Percentiles rank a stretch among this genome's conserved stretches.
These are phyloP conservation scores for Drosophila borborema DNA, from an alignment of 2,888 invertebrate species.

Conservation along the genomic window DNA sequence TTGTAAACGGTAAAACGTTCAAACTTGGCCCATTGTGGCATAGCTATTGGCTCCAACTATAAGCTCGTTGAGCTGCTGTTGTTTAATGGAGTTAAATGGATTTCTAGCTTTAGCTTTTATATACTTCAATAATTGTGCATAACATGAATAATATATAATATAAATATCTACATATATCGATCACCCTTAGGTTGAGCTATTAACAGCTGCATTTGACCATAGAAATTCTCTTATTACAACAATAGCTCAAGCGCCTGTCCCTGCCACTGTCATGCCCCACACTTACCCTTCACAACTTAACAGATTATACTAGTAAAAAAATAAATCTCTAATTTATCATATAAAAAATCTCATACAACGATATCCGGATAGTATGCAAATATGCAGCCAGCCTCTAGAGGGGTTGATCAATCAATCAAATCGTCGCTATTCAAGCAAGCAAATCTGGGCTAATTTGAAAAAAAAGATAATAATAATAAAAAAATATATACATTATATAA, in stretches of 20 bases:
- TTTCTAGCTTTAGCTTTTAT: background rate
- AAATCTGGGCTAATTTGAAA: conserved; percentile 35
- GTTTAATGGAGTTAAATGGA: background rate
- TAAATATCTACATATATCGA: background rate
- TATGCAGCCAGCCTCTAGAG: conserved; percentile 6
- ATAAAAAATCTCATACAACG: conserved; percentile 8
- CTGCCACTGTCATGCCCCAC: too few species aligned
- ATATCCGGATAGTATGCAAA: conserved; percentile 56
- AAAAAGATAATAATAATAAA: background rate
- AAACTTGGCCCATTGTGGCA: conserved; percentile 10
- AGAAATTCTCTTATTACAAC: background rate
- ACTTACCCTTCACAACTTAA: background rate
- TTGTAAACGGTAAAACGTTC: conserved; percentile 5
- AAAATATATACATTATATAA: background rate
- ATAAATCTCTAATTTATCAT: conserved; percentile 7
- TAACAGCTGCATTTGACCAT: background rate
- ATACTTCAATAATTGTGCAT: background rate
- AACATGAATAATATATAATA: background rate
- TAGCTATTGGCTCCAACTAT: background rate
- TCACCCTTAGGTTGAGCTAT: background rate
- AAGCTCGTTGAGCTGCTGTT: background rate
- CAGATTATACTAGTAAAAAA: conserved; percentile 1
- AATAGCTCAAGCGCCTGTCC: too few species aligned
- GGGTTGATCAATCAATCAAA: conserved; percentile 59
- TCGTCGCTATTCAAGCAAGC: conserved; percentile 36